phyloP scores from a whole-genome alignment of 2,888 invertebrate species.

The Galeopsomyia nigrocyanea region DNA sequence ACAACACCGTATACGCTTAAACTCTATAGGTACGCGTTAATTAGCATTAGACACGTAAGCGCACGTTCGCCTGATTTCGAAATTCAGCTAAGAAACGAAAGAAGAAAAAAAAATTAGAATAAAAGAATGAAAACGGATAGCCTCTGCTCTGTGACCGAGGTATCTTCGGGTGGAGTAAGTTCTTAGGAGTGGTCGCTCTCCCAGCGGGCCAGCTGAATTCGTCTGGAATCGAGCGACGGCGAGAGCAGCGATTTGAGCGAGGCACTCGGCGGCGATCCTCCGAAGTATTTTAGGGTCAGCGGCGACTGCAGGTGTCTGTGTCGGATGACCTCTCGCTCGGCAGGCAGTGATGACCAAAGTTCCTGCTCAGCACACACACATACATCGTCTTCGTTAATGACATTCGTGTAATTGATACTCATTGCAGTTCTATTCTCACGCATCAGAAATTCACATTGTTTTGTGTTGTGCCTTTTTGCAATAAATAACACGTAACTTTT shows the following conservation, averaged over 20 bases:
- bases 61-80: slow-evolving; percentile 55
- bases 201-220: slow-evolving; percentile 66
- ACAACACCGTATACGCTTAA: slow-evolving; percentile 20
- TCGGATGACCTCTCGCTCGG: slow-evolving; percentile 78
- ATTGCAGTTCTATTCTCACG: no score
- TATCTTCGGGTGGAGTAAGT: background rate
- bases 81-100: slow-evolving; percentile 29
- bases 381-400: no score
- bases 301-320: slow-evolving; percentile 79
- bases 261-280: slow-evolving; percentile 71
- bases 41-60: slow-evolving; percentile 62
- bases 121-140: background rate
- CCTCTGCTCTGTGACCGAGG: background rate
- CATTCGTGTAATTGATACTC: no score
- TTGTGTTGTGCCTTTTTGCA: no score
- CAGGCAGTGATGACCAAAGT: slow-evolving; percentile 74
- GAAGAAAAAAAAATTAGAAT: no score
- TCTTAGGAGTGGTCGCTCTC: slow-evolving; percentile 59
- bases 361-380: slow-evolving; percentile 66
- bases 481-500: no score
- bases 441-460: no score
- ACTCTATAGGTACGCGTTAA: slow-evolving; percentile 9
- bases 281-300: slow-evolving; percentile 72
- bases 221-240: slow-evolving; percentile 72
- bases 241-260: slow-evolving; percentile 73